Evolutionary conservation across 2,797 vertebrate genomes (phyloP).

Genomic region (Catharus ustulatus): DNA sequence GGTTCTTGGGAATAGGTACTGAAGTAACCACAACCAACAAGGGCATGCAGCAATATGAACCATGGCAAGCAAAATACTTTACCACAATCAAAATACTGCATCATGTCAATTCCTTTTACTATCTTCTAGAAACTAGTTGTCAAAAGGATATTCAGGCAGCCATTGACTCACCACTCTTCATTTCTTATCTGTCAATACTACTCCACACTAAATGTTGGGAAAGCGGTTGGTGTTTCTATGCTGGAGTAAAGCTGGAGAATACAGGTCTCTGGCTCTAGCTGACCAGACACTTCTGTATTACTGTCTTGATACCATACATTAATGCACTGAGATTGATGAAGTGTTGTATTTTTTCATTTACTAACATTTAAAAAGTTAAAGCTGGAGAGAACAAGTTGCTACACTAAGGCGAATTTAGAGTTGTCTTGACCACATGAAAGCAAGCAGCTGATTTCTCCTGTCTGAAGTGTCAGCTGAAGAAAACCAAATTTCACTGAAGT

Average conservation of each 20-base stretch:
- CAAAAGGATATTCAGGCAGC: background rate
- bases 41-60: background rate
- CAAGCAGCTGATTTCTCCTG: background rate
- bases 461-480: background rate
- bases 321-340: background rate
- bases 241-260: background rate
- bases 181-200: background rate
- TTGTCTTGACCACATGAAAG: background rate
- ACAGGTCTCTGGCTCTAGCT: background rate
- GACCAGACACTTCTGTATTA: too few species aligned
- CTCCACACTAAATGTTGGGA: background rate
- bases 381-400: background rate
- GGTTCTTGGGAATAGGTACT: background rate
- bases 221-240: fast-evolving
- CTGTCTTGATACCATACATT: background rate
- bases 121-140: background rate
- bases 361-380: background rate
- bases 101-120: background rate
- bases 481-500: background rate
- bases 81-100: too few species aligned
- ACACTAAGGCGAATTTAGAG: background rate
- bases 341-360: background rate
- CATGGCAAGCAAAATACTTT: background rate
- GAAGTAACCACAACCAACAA: background rate
- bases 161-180: background rate